Evolutionary conservation across 2,888 invertebrate species (phyloP), one percentile per base, ranked within the genome.

Genomic region (Galeopsomyia nigrocyanea): DNA sequence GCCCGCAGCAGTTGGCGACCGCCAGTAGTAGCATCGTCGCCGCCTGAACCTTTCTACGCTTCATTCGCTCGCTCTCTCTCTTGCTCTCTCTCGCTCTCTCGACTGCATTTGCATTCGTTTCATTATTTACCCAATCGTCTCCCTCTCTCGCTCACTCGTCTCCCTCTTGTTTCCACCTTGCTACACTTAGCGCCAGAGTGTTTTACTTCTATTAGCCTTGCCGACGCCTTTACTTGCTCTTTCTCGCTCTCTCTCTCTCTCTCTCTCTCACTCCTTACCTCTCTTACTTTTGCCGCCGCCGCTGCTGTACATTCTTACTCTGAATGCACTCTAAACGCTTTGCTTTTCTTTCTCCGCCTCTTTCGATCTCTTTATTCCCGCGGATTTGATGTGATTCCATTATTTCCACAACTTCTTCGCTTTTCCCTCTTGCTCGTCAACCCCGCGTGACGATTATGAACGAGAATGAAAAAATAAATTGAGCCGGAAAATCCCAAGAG

Each of bases 111-210:
- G 79, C 81, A 81, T 80, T 79, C 78, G 77, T 78, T 82, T 80
- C 79, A 81, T 81, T 82, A 82, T 82, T 82, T 81, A 82, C 78
- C 80, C 80, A 80, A 80, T 82, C 80, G 80, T 78, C 79, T 77
- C 73, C 19, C 39, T 10, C 39, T 10, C 39, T 39, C 53, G 9
- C 53, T 53, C 53, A 10, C 53, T 65, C 57, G 64, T 21, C 17
- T 46, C 21, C 64, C 75, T 77, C 76, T 79, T 79, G 76, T 77
- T 78, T 78, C 76, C 75, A 73, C 71, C 77, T 76, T 61, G 68
- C 65, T 64, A 76, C 72, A 76, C 77, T 73, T 74, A 71, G 31
- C 55, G 56, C 55, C 73, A 65, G 68, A 61, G 67, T 74, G 51
- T 75, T 75, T 77, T 74, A 66, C 75, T 76, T 78, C 76, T 76